Evolutionary conservation across 2,113 vertebrate species (phyloP).

Genomic region (Dipodomys stephensi): DNA sequence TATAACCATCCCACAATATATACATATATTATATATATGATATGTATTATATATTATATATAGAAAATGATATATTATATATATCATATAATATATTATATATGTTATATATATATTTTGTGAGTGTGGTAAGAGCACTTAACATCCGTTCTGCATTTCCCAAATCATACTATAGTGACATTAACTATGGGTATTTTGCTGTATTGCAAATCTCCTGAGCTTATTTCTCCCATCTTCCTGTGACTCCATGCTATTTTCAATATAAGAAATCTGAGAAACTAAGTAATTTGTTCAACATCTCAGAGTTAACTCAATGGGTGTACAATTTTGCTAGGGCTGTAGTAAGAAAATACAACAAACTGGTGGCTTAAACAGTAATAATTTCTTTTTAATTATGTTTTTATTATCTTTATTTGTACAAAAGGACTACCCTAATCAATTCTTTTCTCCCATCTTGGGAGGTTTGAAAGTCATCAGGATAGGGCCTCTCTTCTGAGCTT

Average conservation of each 20-base stretch:
- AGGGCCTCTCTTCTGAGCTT: background rate
- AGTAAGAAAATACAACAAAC: background rate
- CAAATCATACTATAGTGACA: background rate
- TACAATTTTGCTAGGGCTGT: background rate
- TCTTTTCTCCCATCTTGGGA: background rate
- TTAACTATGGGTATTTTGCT: background rate
- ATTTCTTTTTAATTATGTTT: no score
- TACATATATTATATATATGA: no score
- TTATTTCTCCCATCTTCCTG: background rate
- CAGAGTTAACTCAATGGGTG: background rate
- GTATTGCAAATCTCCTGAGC: background rate
- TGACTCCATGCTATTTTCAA: background rate
- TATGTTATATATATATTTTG: background rate
- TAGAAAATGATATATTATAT: no score
- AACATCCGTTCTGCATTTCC: background rate
- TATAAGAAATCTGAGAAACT: constrained; percentile 13
- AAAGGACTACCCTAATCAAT: no score
- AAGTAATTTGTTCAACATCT: background rate
- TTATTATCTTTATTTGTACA: no score
- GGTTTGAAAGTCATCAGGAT: background rate
- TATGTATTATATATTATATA: no score
- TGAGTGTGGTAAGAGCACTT: background rate
- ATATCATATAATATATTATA: no score
- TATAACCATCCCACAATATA: no score
- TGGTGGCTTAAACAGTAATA: no score